These are phyloP conservation scores for Arctopsyche grandis DNA, from an alignment of 1,140 invertebrate species.

Conservation along the genomic window DNA sequence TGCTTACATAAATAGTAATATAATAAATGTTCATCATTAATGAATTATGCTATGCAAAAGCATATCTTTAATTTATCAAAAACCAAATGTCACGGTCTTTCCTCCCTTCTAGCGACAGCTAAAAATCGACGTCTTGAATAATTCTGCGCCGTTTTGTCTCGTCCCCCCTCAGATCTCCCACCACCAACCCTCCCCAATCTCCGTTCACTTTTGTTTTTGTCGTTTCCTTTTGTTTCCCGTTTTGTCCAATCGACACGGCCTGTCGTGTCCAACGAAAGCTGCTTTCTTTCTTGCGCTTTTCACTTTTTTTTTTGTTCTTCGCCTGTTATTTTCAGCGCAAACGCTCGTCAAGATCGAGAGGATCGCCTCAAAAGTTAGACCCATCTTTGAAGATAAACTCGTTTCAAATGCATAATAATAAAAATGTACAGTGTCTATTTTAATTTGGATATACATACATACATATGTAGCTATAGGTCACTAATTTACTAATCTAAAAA, in stretches of 20 bases:
- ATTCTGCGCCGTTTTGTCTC: constrained; percentile 8
- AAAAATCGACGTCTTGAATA: constrained; percentile 26
- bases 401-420: background rate
- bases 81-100: too few relatives aligned
- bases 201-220: constrained; percentile 35
- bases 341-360: constrained; percentile 45
- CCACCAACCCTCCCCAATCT: constrained; percentile 23
- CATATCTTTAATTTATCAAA: too few relatives aligned
- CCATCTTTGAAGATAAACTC: background rate
- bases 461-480: too few relatives aligned
- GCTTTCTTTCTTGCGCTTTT: constrained; percentile 52
- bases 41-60: too few relatives aligned
- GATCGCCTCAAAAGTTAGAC: constrained; percentile 22
- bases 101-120: background rate
- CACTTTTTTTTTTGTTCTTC: constrained; percentile 39
- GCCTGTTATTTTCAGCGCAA: constrained; percentile 38
- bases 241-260: constrained; percentile 37
- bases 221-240: constrained; percentile 23
- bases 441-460: too few relatives aligned
- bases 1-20: too few relatives aligned
- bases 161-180: background rate
- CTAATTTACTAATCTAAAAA: too few relatives aligned
- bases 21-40: too few relatives aligned
- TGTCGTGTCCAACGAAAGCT: constrained; percentile 46
- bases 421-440: too few relatives aligned